Base-by-base conservation (phyloP, 2,113 vertebrate genomes). In the Fregetta grallaria region DNA sequence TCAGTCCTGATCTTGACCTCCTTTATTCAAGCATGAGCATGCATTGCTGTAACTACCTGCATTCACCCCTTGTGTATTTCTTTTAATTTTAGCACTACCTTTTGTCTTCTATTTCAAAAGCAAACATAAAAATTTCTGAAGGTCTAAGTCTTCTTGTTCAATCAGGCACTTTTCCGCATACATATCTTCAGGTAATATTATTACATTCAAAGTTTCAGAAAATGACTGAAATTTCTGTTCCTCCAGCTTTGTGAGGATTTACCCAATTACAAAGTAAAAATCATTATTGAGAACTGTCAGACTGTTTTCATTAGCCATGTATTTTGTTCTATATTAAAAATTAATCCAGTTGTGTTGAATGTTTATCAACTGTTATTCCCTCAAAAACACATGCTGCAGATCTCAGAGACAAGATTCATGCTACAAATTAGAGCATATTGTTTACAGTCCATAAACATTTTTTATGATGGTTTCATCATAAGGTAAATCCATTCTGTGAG, bases 401-500 rank as follows among this genome's bases (percentile, higher is more conserved):
- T 40, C 29, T 20, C 26, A 18, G 50, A 89, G 75, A 72, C 49
- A 63, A 89, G 76, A 63, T 73, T 88, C 74, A 82, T 44, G 3
- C 72, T 22, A 29, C 15, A 40, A 79, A 89, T 89, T 77, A 94
- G 19, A 95, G 21, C 63, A 94, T 92, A 90, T 80, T 80, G 61
- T 81, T 95, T 94, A 94, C 85, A 94, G 92, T 65, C 72, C 92
- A 96, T 96, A 92, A 92, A 92, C n/a, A 84, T 20, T 90, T 96
- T 95, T 88, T 86, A 89, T 95, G 84, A 84, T 85, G 56, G 50
- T 89, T 88, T 68, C 68, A 97, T 96, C 82, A 94, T 85, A 89
- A 97, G 70, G 70, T 88, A 88, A 96, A 97, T 96, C 91, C 66
- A 87, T 95, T 95, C 93, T 95, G 92, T 90, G 47, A 97, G 75